Evolutionary conservation across 2,797 vertebrate genomes (phyloP).

Genomic region (Rachycentron canadum): DNA sequence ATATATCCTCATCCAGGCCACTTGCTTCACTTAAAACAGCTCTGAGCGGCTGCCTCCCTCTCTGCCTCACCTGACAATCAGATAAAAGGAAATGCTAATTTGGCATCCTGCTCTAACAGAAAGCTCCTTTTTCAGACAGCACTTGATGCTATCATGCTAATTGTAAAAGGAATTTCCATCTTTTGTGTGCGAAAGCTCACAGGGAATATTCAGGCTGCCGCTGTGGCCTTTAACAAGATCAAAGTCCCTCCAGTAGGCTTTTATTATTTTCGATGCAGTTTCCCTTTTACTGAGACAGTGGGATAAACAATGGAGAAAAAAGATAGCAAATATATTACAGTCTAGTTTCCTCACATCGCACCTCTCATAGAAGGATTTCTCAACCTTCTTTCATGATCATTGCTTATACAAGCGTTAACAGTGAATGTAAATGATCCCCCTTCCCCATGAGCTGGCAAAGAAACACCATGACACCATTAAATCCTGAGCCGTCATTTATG

Average conservation of each 20-base stretch:
- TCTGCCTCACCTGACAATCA: conserved; percentile 30
- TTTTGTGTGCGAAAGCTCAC: conserved; percentile 43
- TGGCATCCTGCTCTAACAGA: conserved; percentile 35
- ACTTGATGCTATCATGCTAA: conserved; percentile 55
- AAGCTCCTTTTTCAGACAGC: conserved; percentile 38
- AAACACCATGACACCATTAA: conserved; percentile 35
- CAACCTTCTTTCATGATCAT: conserved; percentile 39
- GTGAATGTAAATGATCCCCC: conserved; percentile 3
- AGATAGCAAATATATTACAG: conserved; percentile 38
- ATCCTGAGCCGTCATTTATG: conserved; percentile 10
- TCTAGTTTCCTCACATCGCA: conserved; percentile 19
- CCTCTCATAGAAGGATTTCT: conserved; percentile 30
- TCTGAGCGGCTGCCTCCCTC: conserved; percentile 11
- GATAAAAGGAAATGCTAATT: conserved; percentile 55
- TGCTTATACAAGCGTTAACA: conserved; percentile 18
- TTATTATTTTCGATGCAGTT: conserved; percentile 54
- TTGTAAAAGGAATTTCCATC: conserved; percentile 21
- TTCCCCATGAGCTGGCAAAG: conserved; percentile 36
- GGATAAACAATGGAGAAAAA: conserved; percentile 54
- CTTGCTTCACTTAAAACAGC: not conserved
- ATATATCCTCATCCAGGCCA: not conserved
- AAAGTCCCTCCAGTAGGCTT: conserved; percentile 59
- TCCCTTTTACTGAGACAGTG: conserved; percentile 31
- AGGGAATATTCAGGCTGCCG: conserved; percentile 56
- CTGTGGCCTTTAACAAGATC: conserved; percentile 47